Evolutionary conservation across 2,797 vertebrate species (phyloP), one percentile per base, ranked within the genome.

Genomic region (Scyliorhinus canicula): DNA sequence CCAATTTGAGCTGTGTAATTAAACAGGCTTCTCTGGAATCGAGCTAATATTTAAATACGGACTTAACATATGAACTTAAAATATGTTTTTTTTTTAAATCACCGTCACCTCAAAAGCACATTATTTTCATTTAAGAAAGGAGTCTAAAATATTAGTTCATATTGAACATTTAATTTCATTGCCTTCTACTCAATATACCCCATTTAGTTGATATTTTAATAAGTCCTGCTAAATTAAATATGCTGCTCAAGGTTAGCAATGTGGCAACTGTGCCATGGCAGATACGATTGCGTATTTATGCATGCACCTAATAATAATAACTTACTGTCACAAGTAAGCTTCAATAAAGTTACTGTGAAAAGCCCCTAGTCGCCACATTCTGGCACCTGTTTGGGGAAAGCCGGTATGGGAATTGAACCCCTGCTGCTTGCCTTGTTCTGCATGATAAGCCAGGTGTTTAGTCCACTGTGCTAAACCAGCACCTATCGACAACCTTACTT

Each of bases 131-230:
- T 74, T 82, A 82, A 82, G 79, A 26, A 47, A 24, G 19, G 21
- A 1, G 44, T 82, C 40, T 3, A 82, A 47, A 82, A 82, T 82
- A 82, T 90, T 60, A 90, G 60, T 60, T 57, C 86, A 90, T 60
- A 57, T 8, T 57, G 79, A 60, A 90, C 55, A 40, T 55, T 31
- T 82, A 5, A 14, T 35, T 86, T 86, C 31, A 28, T 86, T 57
- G 26, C 24, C 52, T 35, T 31, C 2, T 86, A 55, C 52, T 90
- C 52, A 60, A 90, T 60, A 16, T 16, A 35, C 57, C 35, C 5
- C 86, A 90, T 35, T 28, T 90, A 35, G 86, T 55, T 90, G 31
- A 57, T 35, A 90, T 90, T 57, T 90, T 60, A 90, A 90, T 90
- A n/a, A 57, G 16, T 31, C 52, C 86, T 90, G 86, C 4, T 90